Percentiles rank a stretch among this genome's conserved stretches.
phyloP scores from a whole-genome alignment of 2,797 vertebrate species.

The Thaleichthys pacificus region DNA sequence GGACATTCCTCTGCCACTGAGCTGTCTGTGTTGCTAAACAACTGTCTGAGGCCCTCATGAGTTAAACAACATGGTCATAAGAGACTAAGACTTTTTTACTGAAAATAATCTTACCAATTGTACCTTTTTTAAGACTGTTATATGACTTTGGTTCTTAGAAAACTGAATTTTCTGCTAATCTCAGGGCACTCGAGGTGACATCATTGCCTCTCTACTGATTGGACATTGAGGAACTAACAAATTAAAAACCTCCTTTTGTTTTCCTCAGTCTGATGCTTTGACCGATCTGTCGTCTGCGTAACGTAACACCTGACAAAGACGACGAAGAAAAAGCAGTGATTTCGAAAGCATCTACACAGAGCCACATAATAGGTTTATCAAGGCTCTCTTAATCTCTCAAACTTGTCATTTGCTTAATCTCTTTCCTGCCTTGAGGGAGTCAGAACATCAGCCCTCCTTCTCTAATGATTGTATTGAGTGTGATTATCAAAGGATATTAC shows the following conservation, averaged over 20 bases:
- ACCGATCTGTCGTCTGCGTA: background rate
- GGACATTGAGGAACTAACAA: background rate
- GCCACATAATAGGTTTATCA: background rate
- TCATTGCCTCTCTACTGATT: background rate
- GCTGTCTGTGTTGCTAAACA: too few relatives aligned
- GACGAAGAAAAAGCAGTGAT: background rate
- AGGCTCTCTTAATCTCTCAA: background rate
- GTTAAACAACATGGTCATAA: too few relatives aligned
- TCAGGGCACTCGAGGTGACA: too few relatives aligned
- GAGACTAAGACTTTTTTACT: too few relatives aligned
- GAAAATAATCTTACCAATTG: too few relatives aligned
- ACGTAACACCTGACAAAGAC: background rate
- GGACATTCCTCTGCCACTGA: too few relatives aligned
- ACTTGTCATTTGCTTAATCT: slow-evolving; percentile 29
- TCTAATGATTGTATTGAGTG: slow-evolving; percentile 59
- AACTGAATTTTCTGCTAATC: too few relatives aligned
- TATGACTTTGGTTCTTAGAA: too few relatives aligned
- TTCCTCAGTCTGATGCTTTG: too few relatives aligned
- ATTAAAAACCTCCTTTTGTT: background rate
- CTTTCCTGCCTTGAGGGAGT: slow-evolving; percentile 39
- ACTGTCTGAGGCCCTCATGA: too few relatives aligned
- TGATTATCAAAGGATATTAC: slow-evolving; percentile 61
- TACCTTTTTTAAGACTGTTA: too few relatives aligned
- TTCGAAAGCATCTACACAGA: background rate
- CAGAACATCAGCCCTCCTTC: slow-evolving; percentile 48